Conservation (phyloP, 2,888 invertebrate genomes). For the Mythimna albipuncta region DNA sequence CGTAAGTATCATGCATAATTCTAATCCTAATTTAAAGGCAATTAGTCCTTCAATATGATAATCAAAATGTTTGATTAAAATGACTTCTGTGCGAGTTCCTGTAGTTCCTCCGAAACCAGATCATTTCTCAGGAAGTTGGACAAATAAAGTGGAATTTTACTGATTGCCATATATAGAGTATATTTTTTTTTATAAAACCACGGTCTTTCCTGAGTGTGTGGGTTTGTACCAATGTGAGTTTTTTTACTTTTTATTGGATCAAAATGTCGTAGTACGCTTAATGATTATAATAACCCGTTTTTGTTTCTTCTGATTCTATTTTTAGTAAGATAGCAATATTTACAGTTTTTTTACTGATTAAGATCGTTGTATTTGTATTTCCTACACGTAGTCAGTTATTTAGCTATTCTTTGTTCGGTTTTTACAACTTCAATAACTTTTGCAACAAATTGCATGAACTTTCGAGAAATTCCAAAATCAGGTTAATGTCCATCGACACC, state of each 20-base stretch:
- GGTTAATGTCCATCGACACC: constrained; percentile 1
- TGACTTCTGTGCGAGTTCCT: constrained; percentile 31
- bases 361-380: background rate
- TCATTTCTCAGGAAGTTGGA: constrained; percentile 5
- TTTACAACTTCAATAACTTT: background rate
- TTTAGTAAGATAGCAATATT: constrained; percentile 1
- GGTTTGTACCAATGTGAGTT: constrained; percentile 3
- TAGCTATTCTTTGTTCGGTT: background rate
- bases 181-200: background rate
- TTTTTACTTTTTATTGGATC: background rate
- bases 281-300: background rate
- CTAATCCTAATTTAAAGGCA: background rate
- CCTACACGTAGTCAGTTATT: background rate
- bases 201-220: background rate
- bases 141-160: constrained; percentile 8
- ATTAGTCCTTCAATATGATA: background rate
- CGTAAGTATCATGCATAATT: background rate
- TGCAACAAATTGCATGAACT: background rate
- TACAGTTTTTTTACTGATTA: background rate
- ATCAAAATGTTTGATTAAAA: background rate
- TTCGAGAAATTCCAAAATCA: constrained; percentile 7
- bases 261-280: constrained; percentile 13
- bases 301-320: constrained; percentile 3
- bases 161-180: constrained; percentile 13
- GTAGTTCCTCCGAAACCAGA: constrained; percentile 31